Evolutionary conservation across 2,797 vertebrate genomes (phyloP).

Genomic region (Rachycentron canadum): DNA sequence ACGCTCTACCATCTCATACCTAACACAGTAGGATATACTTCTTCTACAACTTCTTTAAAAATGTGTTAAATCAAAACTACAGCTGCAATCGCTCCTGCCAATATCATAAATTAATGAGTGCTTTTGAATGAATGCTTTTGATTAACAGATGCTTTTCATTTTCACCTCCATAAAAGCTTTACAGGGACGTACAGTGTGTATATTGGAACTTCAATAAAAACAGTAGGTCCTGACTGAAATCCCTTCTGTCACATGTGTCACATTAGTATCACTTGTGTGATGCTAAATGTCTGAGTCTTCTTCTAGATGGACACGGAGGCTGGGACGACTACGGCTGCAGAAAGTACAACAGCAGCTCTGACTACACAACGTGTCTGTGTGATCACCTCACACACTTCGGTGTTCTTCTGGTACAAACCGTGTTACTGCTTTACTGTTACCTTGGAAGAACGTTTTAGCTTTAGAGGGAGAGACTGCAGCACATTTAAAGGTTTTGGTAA

Average conservation of each 20-base stretch:
- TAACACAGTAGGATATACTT: conserved; percentile 79
- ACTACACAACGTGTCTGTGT: conserved; percentile 92
- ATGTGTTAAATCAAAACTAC: not conserved
- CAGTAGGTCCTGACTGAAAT: conserved; percentile 67
- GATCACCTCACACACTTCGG: conserved; percentile 96
- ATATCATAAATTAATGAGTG: not conserved
- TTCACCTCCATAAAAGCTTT: conserved; percentile 74
- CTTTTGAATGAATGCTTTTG: not conserved
- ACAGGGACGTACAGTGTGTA: conserved; percentile 82
- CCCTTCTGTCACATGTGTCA: not conserved
- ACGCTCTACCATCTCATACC: conserved; percentile 85
- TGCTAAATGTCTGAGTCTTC: conserved; percentile 15
- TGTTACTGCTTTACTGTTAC: not conserved
- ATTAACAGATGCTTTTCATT: conserved; percentile 23
- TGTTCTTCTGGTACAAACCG: conserved; percentile 88
- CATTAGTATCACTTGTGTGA: not conserved
- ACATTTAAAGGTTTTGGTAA: not conserved
- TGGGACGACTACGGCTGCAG: conserved; percentile 91
- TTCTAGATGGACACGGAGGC: conserved; percentile 88
- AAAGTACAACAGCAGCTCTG: conserved; percentile 78
- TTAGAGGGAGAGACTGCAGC: not conserved
- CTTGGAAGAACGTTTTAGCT: not conserved
- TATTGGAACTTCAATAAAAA: conserved; percentile 93
- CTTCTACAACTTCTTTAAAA: conserved; percentile 1
- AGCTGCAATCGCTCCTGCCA: not conserved